Evolutionary conservation across 2,113 vertebrate species (phyloP).

Genomic region (Fulmarus glacialis): DNA sequence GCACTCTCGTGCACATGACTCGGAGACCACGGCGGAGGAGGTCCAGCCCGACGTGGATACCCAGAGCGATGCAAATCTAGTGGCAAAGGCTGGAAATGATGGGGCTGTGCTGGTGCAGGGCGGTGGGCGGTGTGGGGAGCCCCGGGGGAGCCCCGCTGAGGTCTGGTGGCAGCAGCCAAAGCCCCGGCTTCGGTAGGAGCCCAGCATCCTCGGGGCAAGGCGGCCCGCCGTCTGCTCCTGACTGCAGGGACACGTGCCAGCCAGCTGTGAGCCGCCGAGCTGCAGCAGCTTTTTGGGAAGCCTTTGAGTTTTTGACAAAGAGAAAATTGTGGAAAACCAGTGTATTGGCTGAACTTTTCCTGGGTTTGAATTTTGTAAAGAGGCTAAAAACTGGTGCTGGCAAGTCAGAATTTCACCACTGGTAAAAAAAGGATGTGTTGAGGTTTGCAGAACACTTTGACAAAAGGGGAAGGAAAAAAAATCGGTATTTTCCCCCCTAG

Average conservation of each 20-base stretch:
- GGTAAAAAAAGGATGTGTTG: not conserved
- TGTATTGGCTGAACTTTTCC: not conserved
- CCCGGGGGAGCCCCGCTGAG: accelerated
- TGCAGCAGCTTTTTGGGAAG: not conserved
- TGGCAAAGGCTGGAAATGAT: not conserved
- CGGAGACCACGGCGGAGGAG: accelerated
- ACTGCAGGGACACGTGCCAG: accelerated
- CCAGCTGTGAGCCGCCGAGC: accelerated
- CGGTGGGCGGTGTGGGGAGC: not conserved
- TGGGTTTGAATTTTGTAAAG: not conserved
- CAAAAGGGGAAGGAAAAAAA: not conserved
- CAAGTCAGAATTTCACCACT: not conserved
- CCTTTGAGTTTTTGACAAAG: not conserved
- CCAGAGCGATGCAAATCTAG: accelerated
- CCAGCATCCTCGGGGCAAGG: accelerated
- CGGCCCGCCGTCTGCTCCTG: accelerated
- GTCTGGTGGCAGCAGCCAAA: not conserved
- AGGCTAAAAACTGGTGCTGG: not conserved
- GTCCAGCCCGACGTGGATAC: accelerated
- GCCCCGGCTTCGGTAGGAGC: accelerated
- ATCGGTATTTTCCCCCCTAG: not conserved
- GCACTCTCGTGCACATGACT: accelerated
- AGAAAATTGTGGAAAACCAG: not conserved
- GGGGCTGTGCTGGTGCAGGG: not conserved
- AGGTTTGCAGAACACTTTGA: not conserved